Base-by-base conservation (phyloP, 2,888 invertebrate genomes). In the Dasysyrphus tricinctus region DNA sequence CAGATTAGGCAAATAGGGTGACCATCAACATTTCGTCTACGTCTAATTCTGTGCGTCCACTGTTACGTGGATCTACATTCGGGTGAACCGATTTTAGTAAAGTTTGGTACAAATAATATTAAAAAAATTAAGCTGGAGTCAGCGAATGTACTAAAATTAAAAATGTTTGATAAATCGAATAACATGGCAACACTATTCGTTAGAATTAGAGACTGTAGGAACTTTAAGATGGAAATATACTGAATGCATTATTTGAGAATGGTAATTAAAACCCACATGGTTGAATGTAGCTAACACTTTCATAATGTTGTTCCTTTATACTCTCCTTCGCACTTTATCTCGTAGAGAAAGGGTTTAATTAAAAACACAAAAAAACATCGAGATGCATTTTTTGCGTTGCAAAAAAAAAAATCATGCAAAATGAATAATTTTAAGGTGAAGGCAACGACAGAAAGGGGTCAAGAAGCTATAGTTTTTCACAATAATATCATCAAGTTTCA, bases 261-360 rank as follows among this genome's bases (percentile, higher is more conserved):
- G 47, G 49, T 77, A 85, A 85, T 85, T 77, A 85, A 85, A 80
- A 61, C 84, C 80, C 57, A 75, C 80, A 85, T 72, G 61, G 47
- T 73, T 47, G 56, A 73, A 39, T 72, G 37, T 24, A 63, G 37
- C 34, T 32, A 67, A 54, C n/a, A 51, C 39, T 67, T 56, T 32
- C 37, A 34, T 59, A 42, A 16, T n/a, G 1, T 11, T 49, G 11
- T 12, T 8, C 47, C 16, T 47, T 19, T 5, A 3, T 54, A 29
- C 5, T 14, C 7, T 14, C n/a, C 16, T 44, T 44, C 3, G 29
- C 14, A 14, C 9, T 2, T 7, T 5, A 29, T 32, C 29, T 44
- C 9, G 9, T 63, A 3, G 11, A n/a, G 57, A 16, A 59, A 37
- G 42, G 61, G 61, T 24, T 61, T 24, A 24, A 42, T 14, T n/a